Conservation (phyloP, 2,888 invertebrate genomes). For the Galeruca laticollis region DNA sequence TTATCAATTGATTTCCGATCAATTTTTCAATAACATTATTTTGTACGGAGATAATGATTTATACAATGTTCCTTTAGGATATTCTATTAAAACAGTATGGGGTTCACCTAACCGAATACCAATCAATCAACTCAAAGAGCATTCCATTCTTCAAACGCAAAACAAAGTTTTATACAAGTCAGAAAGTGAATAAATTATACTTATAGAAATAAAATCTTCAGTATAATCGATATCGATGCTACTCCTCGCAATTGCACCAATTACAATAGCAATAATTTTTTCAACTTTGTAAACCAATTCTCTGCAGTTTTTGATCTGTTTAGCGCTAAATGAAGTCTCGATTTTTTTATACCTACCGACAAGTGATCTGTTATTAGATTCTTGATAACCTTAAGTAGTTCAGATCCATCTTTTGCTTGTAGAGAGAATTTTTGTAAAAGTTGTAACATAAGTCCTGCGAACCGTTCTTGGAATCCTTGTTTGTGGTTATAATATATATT, state of each 20-base stretch:
- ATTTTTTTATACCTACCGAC: conserved; percentile 94
- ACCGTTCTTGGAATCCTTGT: conserved; percentile 96
- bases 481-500: no score
- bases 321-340: conserved; percentile 89
- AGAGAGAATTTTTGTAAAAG: conserved; percentile 94
- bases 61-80: no score
- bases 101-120: neutral
- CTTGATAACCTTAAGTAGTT: conserved; percentile 94
- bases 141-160: conserved; percentile 95
- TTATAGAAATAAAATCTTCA: conserved; percentile 92
- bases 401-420: conserved; percentile 89
- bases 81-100: no score
- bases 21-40: no score
- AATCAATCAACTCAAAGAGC: conserved; percentile 70
- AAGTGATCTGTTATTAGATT: conserved; percentile 95
- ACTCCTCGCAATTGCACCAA: conserved; percentile 99
- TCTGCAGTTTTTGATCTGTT: conserved; percentile 75
- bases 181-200: conserved; percentile 96
- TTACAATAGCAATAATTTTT: conserved; percentile 87
- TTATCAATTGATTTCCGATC: no score
- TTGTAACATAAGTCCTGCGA: conserved; percentile 98
- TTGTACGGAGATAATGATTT: no score
- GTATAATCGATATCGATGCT: conserved; percentile 89
- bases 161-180: conserved; percentile 96
- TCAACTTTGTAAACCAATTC: conserved; percentile 85